Conservation (phyloP, 1,140 invertebrate genomes). For the Camponotus floridanus region DNA sequence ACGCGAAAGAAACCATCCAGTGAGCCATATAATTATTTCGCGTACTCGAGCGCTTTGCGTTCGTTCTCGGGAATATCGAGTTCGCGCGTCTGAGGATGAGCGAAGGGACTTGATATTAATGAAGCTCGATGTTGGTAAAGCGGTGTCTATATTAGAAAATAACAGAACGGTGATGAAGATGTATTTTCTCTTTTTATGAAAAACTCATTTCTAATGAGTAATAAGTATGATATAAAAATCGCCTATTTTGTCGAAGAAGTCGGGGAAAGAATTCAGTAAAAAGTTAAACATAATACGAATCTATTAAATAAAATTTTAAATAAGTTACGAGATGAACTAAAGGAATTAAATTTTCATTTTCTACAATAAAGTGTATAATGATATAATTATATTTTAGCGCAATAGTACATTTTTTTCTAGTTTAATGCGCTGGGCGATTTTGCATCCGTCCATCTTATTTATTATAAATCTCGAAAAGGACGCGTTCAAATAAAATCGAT, state of each 20-base stretch:
- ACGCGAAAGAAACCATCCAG: conserved; percentile 33
- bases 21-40: conserved; percentile 65
- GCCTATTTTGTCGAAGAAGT: neutral
- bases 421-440: neutral
- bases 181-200: neutral
- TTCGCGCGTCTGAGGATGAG: conserved; percentile 7
- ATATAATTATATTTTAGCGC: neutral
- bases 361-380: neutral
- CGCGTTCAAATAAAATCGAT: neutral
- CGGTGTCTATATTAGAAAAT: neutral
- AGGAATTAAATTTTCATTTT: neutral
- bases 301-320: neutral
- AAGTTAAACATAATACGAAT: neutral
- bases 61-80: conserved; percentile 36
- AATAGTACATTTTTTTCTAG: neutral
- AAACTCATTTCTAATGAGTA: neutral
- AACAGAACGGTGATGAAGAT: neutral
- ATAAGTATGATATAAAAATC: neutral
- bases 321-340: neutral
- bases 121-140: conserved; percentile 8
- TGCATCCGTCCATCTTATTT: neutral
- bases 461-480: neutral
- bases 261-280: neutral
- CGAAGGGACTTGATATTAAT: conserved; percentile 16
- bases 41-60: conserved; percentile 36